Evolutionary conservation across 2,888 invertebrate genomes (phyloP), one percentile per base, ranked within the genome.

Genomic region (Leucophenga maculata): DNA sequence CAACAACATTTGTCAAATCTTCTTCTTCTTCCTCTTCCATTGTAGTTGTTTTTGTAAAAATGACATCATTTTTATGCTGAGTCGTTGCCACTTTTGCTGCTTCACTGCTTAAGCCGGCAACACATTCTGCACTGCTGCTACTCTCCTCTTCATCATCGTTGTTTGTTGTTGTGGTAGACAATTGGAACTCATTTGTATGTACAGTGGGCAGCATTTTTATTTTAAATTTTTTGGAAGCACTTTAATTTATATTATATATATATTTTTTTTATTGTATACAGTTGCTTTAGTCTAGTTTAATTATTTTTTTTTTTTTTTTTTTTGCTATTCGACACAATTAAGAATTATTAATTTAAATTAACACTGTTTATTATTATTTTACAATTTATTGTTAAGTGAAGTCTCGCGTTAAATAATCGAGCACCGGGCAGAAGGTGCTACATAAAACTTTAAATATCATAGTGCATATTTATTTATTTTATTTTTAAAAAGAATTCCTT

Each of bases 71-170:
- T 44, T 62, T 26, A 20, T 16, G 54, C 32, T 50, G n/a, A 31
- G 16, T 9, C 8, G 52, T 50, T 48, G 11, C 44, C 18, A 14
- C 39, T 14, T 52, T 11, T 39, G 48, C 60, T 31, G 73, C 74
- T 39, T 39, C 39, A 39, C 9, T 39, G 39, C 39, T 6, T 26
- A 26, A 68, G 69, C 82, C 54, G 79, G 72, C 72, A 80, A 82
- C 65, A 78, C 11, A 6, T 39, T 26, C 79, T 16, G 79, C 75
- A 54, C 74, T 82, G 59, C 26, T 26, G 80, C 82, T 74, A 82
- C 77, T 68, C 80, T 82, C 80, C 80, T 82, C 71, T 82, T 80
- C 60, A 82, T 80, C 80, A 80, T 6, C 32, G 8, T 32, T 32
- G n/a, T 32, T 32, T 82, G 69, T 44, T 39, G 65, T 18, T 9